Evolutionary conservation across 1,140 invertebrate genomes (phyloP).

Genomic region (Lethrus apterus): DNA sequence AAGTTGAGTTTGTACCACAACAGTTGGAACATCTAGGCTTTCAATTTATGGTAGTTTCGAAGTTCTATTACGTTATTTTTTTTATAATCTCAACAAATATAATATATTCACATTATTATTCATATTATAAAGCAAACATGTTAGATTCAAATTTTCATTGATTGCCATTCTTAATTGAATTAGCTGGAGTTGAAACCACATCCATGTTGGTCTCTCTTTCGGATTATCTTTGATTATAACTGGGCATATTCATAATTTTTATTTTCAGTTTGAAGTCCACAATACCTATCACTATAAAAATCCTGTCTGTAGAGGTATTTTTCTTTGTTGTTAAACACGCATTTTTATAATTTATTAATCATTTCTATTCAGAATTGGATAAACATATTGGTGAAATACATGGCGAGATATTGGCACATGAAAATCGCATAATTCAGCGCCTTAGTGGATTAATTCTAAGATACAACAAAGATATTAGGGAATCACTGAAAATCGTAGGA

Average conservation of each 20-base stretch:
- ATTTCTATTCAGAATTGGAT: conserved; percentile 62
- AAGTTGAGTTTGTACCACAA: conserved; percentile 43
- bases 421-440: conserved; percentile 65
- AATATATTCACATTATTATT: conserved; percentile 1
- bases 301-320: conserved; percentile 59
- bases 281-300: conserved; percentile 68
- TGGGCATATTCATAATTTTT: too few species aligned
- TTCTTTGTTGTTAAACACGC: background rate
- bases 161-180: too few species aligned
- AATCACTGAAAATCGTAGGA: conserved; percentile 56
- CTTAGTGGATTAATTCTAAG: conserved; percentile 58
- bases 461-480: conserved; percentile 51
- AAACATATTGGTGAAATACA: conserved; percentile 65
- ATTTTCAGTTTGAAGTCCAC: conserved; percentile 20
- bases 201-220: too few species aligned
- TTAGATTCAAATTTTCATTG: too few species aligned
- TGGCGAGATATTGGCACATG: conserved; percentile 66
- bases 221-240: too few species aligned
- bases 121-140: conserved; percentile 12
- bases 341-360: conserved; percentile 6
- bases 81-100: conserved; percentile 14
- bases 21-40: conserved; percentile 54
- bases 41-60: conserved; percentile 60
- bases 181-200: too few species aligned
- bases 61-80: too few species aligned